These are phyloP conservation scores for Maccullochella peelii DNA, from an alignment of 2,113 vertebrate species.

Conservation along the genomic window DNA sequence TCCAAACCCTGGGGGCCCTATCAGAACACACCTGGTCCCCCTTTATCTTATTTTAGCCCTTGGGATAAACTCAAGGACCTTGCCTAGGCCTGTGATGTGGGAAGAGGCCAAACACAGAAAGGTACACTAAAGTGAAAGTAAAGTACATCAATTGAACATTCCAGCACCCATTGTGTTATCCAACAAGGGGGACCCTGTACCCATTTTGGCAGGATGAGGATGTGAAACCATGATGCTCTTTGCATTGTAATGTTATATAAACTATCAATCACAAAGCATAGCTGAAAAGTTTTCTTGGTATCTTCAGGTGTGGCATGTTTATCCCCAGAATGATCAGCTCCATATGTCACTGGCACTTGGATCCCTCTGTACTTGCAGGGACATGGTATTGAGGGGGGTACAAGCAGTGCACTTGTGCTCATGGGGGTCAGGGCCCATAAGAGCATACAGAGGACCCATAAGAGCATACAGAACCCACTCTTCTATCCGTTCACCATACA, in stretches of 20 bases:
- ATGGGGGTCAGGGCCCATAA: not conserved
- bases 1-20: not conserved
- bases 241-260: not conserved
- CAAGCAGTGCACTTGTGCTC: conserved; percentile 1
- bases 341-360: not conserved
- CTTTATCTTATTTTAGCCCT: not conserved
- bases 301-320: not conserved
- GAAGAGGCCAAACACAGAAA: not conserved
- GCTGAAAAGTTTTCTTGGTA: not conserved
- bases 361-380: not conserved
- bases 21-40: not conserved
- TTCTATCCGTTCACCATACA: not conserved
- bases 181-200: not conserved
- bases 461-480: not conserved
- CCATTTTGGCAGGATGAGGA: not conserved
- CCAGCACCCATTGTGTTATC: not conserved
- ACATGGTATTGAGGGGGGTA: not conserved
- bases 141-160: not conserved
- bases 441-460: not conserved
- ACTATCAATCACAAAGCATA: not conserved
- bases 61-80: not conserved
- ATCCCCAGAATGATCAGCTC: not conserved
- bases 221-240: not conserved
- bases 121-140: not conserved
- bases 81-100: not conserved